phyloP scores from a whole-genome alignment of 2,797 vertebrate genomes.

The Salmo trutta region DNA sequence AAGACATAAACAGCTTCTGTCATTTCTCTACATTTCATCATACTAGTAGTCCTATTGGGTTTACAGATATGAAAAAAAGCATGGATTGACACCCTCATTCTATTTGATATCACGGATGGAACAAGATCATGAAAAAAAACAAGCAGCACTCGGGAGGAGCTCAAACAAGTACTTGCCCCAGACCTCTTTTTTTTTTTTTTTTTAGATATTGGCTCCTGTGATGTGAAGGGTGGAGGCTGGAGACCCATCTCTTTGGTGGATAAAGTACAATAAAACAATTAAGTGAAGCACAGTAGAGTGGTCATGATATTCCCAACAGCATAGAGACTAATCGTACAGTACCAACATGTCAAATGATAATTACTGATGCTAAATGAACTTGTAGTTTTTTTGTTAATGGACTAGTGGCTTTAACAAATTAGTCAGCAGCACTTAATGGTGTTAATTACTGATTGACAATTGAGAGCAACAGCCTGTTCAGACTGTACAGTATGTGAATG shows the following conservation, averaged over 20 bases:
- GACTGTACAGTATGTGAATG: neutral
- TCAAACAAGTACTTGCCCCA: slow-evolving; percentile 35
- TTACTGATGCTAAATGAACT: neutral
- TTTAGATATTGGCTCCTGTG: slow-evolving; percentile 24
- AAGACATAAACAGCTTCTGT: slow-evolving; percentile 25
- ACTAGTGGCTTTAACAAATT: neutral
- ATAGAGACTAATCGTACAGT: neutral
- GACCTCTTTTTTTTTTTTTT: slow-evolving; percentile 4
- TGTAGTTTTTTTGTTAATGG: neutral
- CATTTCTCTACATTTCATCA: slow-evolving; percentile 67
- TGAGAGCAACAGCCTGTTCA: neutral
- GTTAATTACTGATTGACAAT: slow-evolving; percentile 7
- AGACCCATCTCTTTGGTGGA: slow-evolving; percentile 6
- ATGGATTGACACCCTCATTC: slow-evolving; percentile 51
- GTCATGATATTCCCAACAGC: neutral
- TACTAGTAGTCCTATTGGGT: slow-evolving; percentile 18
- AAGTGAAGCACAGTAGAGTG: neutral
- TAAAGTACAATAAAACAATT: neutral
- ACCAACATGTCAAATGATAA: slow-evolving; percentile 1
- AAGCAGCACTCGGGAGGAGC: slow-evolving; percentile 34
- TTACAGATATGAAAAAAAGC: slow-evolving; percentile 40
- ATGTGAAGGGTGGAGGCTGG: slow-evolving; percentile 16
- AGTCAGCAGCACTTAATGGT: neutral
- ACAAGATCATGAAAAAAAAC: slow-evolving; percentile 32
- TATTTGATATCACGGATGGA: slow-evolving; percentile 48